These are phyloP conservation scores for Marasmarcha lunaedactyla DNA, from an alignment of 2,888 invertebrate species.

Conservation along the genomic window DNA sequence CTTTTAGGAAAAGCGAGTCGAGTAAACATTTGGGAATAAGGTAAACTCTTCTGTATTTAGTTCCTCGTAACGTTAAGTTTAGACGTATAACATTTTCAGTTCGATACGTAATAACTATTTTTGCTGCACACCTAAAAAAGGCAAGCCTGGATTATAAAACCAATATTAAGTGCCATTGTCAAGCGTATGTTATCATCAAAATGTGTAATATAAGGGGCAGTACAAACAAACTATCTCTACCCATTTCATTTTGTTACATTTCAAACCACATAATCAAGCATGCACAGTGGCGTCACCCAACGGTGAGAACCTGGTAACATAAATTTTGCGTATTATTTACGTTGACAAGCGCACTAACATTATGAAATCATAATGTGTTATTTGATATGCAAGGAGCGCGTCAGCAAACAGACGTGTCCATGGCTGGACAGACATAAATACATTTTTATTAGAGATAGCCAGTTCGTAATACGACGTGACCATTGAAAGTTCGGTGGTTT, in stretches of 20 bases:
- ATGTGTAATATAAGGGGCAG: no score
- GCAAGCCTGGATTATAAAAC: no score
- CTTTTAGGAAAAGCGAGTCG: no score
- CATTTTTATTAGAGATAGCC: slow-evolving; percentile 22
- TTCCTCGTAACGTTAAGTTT: no score
- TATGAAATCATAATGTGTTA: slow-evolving; percentile 65
- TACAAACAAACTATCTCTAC: neutral
- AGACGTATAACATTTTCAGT: no score
- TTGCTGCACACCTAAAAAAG: no score
- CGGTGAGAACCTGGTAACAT: slow-evolving; percentile 69
- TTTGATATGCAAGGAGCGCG: slow-evolving; percentile 48
- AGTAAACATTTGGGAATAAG: no score
- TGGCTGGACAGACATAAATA: slow-evolving; percentile 25
- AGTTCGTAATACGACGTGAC: slow-evolving; percentile 2
- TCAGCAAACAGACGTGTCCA: slow-evolving; percentile 42
- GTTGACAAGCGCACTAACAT: slow-evolving; percentile 62
- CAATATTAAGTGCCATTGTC: no score
- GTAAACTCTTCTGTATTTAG: no score
- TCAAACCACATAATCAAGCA: slow-evolving; percentile 37
- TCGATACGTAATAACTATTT: no score
- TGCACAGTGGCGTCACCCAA: slow-evolving; percentile 39
- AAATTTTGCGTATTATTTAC: slow-evolving; percentile 70
- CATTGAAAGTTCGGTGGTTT: neutral
- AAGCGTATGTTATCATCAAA: no score
- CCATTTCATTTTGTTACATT: neutral